A percentile compares a stretch with the other conserved stretches of the same genome.
Evolutionary conservation across 2,113 vertebrate genomes (phyloP).

Genomic region (Mobula hypostoma): DNA sequence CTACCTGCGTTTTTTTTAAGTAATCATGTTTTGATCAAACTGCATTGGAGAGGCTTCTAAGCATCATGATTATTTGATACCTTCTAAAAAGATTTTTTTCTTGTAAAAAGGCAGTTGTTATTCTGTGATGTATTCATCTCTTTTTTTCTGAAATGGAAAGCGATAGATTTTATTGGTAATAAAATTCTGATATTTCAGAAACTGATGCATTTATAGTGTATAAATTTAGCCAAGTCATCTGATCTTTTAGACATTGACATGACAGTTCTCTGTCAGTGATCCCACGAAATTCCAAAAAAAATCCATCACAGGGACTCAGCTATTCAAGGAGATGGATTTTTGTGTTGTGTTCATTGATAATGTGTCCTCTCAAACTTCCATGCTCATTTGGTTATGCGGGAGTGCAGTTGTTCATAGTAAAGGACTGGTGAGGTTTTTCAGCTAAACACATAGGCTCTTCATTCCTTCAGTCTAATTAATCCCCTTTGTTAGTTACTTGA

Average conservation of each 20-base stretch:
- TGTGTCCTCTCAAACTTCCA: neutral
- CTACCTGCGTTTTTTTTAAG: slow-evolving; percentile 40
- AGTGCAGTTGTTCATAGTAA: neutral
- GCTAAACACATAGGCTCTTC: neutral
- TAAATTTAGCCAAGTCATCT: neutral
- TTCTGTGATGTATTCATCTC: slow-evolving; percentile 48
- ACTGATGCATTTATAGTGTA: slow-evolving; percentile 19
- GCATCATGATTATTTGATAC: slow-evolving; percentile 46
- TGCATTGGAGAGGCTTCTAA: slow-evolving; percentile 47
- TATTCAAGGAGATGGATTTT: neutral
- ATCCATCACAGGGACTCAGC: neutral
- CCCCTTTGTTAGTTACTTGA: neutral
- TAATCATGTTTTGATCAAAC: slow-evolving; percentile 44
- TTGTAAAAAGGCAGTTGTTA: slow-evolving; percentile 49
- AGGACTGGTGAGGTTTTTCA: neutral
- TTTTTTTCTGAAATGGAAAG: slow-evolving; percentile 44
- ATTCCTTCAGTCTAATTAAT: neutral
- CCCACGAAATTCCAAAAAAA: neutral
- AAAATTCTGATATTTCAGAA: slow-evolving; percentile 43
- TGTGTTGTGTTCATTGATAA: neutral
- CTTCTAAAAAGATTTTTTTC: slow-evolving; percentile 43
- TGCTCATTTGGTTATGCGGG: neutral
- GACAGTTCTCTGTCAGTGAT: neutral
- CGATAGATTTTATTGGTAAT: slow-evolving; percentile 48
- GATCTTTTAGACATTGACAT: neutral